These are phyloP conservation scores for Trachythela sp. DNA, from an alignment of 64 coral and sea anemone species.

Conservation along the genomic window DNA sequence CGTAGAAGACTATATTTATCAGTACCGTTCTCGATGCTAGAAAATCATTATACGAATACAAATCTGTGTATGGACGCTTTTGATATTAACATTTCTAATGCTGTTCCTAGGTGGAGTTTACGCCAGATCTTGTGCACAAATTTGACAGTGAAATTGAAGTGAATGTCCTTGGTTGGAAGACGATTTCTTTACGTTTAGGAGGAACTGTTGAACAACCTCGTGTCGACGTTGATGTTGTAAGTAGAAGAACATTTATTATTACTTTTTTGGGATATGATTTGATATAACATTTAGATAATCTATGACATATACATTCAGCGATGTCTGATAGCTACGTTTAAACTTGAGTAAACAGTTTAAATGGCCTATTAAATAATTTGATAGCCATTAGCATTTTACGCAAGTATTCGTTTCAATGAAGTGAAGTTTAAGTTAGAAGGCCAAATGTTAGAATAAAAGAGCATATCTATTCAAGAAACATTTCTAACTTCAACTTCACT, in stretches of 20 bases:
- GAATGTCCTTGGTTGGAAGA: constrained; percentile 79
- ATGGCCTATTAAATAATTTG: too few species aligned
- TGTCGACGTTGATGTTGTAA: constrained; percentile 86
- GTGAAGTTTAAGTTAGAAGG: too few species aligned
- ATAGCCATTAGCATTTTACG: too few species aligned
- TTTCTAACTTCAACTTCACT: too few species aligned
- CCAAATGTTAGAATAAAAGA: too few species aligned
- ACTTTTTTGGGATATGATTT: background rate
- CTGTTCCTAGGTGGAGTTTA: constrained; percentile 65
- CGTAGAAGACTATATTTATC: background rate
- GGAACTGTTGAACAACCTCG: constrained; percentile 87
- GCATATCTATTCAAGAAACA: too few species aligned
- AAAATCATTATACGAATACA: too few species aligned
- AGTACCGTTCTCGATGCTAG: background rate
- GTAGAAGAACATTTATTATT: background rate
- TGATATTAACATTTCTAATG: background rate
- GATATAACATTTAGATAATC: too few species aligned
- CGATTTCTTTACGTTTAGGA: constrained; percentile 74
- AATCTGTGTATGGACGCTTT: background rate
- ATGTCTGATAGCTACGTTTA: too few species aligned
- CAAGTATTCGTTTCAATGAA: too few species aligned
- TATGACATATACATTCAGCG: too few species aligned
- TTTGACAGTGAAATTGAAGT: constrained; percentile 93
- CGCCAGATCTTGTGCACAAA: constrained; percentile 77
- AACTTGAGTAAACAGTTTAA: too few species aligned